Base-by-base conservation (phyloP, 2,888 invertebrate genomes). In the Cloeon dipterum region DNA sequence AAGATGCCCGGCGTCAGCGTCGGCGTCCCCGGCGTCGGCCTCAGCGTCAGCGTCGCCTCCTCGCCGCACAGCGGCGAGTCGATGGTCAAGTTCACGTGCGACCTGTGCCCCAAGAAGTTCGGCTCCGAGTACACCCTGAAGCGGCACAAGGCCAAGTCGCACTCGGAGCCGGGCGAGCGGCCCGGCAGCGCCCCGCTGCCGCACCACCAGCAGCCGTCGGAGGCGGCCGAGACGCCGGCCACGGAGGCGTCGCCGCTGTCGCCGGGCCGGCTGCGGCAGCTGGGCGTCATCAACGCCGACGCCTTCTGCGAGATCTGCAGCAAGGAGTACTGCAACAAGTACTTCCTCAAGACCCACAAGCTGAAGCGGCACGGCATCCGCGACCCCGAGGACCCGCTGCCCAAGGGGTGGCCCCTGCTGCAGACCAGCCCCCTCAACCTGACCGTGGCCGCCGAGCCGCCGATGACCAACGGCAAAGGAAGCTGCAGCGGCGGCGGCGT, bases 221-320 rank as follows among this genome's bases (percentile, higher is more conserved):
- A 29, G 8, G 13, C 36, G 14, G 18, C 8, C 18, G 29, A 16
- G 11, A 25, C 20, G 14, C 23, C n/a, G 5, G 33, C 38, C n/a
- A 17, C 38, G 11, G 25, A 23, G 17, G 34, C 33, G 5, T 39
- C 17, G 32, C 39, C 25, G 18, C 70, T 79, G 49, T 70, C 74
- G 38, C 68, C 66, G 3, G 82, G 81, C 39, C 73, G 74, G 36
- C 59, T 82, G 23, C 66, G 76, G 19, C 70, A 76, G 40, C 62
- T 85, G 40, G 85, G 85, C 25, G 79, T 85, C 21, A 66, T 74
- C 47, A 78, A 79, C 55, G 76, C 78, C 2, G 85, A 88, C 50
- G 83, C 85, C n/a, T 88, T 83, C 55, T 89, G 89, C 56, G 85
- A 88, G 55, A 70, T 88, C 40, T 89, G 89, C 55, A 79, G 82